Conservation (phyloP, 2,113 vertebrate species). For the Talpa occidentalis region DNA sequence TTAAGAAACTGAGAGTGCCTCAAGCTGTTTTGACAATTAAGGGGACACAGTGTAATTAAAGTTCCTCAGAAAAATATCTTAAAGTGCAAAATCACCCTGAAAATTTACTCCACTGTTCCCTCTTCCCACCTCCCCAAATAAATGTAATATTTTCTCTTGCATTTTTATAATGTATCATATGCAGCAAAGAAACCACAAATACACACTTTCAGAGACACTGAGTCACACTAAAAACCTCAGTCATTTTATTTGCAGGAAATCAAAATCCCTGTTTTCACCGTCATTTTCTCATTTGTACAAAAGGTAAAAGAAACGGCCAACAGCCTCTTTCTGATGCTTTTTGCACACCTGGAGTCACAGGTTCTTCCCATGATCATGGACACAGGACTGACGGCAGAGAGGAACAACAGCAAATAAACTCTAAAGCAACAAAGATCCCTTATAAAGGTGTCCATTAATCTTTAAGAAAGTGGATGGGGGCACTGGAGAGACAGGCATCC, state of each 20-base stretch:
- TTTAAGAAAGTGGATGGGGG: background rate
- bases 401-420: constrained; percentile 57
- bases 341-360: constrained; percentile 20
- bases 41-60: constrained; percentile 67
- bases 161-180: constrained; percentile 57
- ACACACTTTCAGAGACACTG: constrained; percentile 56
- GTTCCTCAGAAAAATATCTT: constrained; percentile 78
- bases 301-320: constrained; percentile 3
- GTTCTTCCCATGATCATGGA: constrained; percentile 13
- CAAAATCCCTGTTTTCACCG: constrained; percentile 31
- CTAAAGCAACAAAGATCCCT: constrained; percentile 58
- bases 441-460: constrained; percentile 52
- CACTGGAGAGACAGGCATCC: background rate
- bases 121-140: constrained; percentile 8
- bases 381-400: constrained; percentile 37
- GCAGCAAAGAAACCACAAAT: constrained; percentile 58
- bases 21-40: constrained; percentile 83
- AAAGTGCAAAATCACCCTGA: constrained; percentile 69
- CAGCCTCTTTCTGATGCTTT: constrained; percentile 6
- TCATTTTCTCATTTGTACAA: constrained; percentile 28
- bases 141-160: constrained; percentile 68
- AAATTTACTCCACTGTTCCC: constrained; percentile 39
- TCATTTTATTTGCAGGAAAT: constrained; percentile 59
- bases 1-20: constrained; percentile 76
- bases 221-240: constrained; percentile 63